A percentile compares a stretch with the other conserved stretches of the same genome.
Evolutionary conservation across 2,888 invertebrate genomes (phyloP).

Genomic region (Calliphora vomitoria): DNA sequence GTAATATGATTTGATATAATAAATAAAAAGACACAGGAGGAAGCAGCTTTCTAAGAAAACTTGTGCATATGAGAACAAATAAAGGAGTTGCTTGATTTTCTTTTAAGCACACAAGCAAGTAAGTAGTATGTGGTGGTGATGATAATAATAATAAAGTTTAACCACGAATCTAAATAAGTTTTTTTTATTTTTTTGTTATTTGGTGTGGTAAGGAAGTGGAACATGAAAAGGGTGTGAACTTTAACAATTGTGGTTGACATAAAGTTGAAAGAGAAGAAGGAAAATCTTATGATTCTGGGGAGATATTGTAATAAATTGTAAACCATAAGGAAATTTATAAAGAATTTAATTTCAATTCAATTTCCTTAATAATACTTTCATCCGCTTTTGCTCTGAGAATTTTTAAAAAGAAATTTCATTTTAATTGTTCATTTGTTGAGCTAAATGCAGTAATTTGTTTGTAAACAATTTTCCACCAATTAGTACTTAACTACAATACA

Average conservation of each 20-base stretch:
- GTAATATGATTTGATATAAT: conserved; percentile 12
- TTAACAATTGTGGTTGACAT: conserved; percentile 51
- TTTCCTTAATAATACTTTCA: background rate
- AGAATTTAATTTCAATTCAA: background rate
- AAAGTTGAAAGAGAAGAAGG: background rate
- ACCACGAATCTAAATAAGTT: conserved; percentile 22
- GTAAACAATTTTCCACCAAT: conserved; percentile 32
- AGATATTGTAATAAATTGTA: background rate
- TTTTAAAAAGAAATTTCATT: background rate
- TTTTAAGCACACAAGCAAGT: background rate
- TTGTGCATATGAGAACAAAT: no score
- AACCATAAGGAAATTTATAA: background rate
- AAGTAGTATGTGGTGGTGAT: background rate
- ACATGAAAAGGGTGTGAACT: conserved; percentile 70
- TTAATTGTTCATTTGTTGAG: background rate
- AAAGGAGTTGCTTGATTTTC: background rate
- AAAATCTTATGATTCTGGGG: background rate
- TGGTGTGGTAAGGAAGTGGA: background rate
- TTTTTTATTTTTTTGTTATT: conserved; percentile 8
- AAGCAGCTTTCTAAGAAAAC: background rate
- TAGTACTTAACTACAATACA: background rate
- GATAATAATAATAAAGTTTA: conserved; percentile 27
- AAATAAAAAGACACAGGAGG: background rate
- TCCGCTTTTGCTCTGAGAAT: background rate
- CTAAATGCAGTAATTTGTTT: background rate